Base-by-base conservation (phyloP, 2,113 vertebrate genomes). In the Rhodinocichla rosea region DNA sequence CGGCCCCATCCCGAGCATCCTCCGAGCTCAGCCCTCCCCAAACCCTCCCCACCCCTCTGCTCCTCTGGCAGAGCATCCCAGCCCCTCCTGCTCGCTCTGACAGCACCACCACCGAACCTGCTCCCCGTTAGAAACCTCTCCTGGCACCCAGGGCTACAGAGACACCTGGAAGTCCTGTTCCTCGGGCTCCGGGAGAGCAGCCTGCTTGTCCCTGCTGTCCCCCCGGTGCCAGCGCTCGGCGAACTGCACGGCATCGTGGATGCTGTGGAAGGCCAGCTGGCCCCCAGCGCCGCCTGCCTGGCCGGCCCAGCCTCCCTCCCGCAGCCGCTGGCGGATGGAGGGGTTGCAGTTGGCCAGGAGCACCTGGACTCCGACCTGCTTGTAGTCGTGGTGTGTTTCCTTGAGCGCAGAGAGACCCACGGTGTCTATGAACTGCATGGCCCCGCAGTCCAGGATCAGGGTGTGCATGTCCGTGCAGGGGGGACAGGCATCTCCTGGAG, bases 361-460 rank as follows among this genome's bases (percentile, higher is more conserved):
- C 9, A 99, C 75, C 42, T 39, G 85, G 15, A 99, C 57, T 0
- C 98, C 98, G 11, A 99, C 39, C 33, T 97, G 91, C 37, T 77
- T 15, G 8, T 98, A 99, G 77, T 99, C 98, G 21, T 96, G 98
- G 7, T 42, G 83, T 3, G 97, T 95, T 73, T 99, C 98, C 67
- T 98, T 98, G 18, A 99, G 95, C 39, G 96, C 97, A 2, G 88
- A 94, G 14, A 99, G 97, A 3, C 98, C 99, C 4, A 95, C 98
- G 0, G 97, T 98, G 47, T 99, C 99, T 2, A 99, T 82, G 77
- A 99, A 99, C 83, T 98, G 97, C 93, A 99, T 68, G 3, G 98
- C 94, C 24, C 98, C 97, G 15, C 98, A 99, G 97, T 99, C 98
- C 42, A 99, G 97, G 26, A 99, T 97, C 7, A 99, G 40, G 13